Evolutionary conservation across 2,888 invertebrate genomes (phyloP).

Genomic region (Caenorhabditis sulstoni): DNA sequence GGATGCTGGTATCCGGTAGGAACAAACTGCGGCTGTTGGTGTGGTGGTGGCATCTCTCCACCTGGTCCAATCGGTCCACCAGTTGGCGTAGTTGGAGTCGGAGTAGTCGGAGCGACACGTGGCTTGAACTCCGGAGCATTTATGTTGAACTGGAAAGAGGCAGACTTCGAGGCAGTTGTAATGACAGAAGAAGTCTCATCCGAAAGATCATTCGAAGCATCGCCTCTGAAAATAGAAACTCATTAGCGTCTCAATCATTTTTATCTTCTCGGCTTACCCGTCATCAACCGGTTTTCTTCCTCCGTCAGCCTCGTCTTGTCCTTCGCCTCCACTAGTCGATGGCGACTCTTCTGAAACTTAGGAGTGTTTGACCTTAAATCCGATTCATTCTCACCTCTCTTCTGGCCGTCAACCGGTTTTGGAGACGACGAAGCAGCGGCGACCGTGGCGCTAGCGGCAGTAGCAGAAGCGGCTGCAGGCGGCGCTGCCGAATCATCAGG

Average conservation of each 20-base stretch:
- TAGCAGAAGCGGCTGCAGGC: neutral
- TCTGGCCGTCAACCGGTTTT: neutral
- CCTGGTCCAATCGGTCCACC: constrained; percentile 20
- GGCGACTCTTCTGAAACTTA: constrained; percentile 31
- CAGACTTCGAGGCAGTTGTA: constrained; percentile 22
- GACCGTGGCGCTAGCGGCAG: neutral
- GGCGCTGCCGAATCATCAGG: neutral
- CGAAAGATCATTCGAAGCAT: neutral
- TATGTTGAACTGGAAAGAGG: constrained; percentile 69
- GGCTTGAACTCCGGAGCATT: constrained; percentile 73
- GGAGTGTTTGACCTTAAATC: neutral
- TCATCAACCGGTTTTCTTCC: neutral
- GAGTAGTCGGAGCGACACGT: constrained; percentile 44
- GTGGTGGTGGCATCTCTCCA: constrained; percentile 10
- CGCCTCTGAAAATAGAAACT: constrained; percentile 6
- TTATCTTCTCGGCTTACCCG: neutral
- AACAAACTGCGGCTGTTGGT: neutral
- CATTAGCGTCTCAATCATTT: too few species aligned
- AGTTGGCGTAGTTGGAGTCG: constrained; percentile 60
- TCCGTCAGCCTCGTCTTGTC: constrained; percentile 16
- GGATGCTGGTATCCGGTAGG: constrained; percentile 18
- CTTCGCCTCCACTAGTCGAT: constrained; percentile 25
- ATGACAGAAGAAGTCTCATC: constrained; percentile 25
- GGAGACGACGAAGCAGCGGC: neutral
- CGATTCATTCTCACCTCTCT: constrained; percentile 6